Base-by-base conservation (phyloP, 2,888 invertebrate species). In the Ormyrus pomaceus region DNA sequence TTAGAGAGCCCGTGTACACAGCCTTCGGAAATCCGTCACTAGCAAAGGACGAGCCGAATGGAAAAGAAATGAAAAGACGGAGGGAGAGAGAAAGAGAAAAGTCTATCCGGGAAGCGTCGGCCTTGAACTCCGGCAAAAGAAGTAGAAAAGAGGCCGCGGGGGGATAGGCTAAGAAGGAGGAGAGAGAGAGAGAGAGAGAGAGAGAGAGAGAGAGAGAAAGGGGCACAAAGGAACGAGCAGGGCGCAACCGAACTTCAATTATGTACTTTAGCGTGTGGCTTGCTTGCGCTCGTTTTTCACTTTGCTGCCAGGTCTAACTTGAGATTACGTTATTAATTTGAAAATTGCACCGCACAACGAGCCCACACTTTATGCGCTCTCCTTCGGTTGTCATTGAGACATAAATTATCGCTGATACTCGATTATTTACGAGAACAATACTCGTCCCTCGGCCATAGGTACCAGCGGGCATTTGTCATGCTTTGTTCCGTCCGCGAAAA, bases 311-410 rank as follows among this genome's bases (percentile, higher is more conserved):
- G 51, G 51, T 61, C 66, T 53, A 50, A 65, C 79, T 64, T 34
- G 65, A 62, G 80, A 80, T 80, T 80, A 80, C 76, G 80, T 80
- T 80, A 80, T 80, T 80, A 80, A 80, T 80, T 80, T 80, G 75
- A 70, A 66, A 71, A 73, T 77, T 80, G 75, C 71, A 48, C 48
- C 64, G 66, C 11, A 19, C 55, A 62, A 34, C 59, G 34, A 34
- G 34, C 34, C 34, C 19, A 8, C 13, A 13, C 46, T 55, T 62
- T 56, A 50, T 56, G 55, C 34, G 34, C 59, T 34, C 62, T 50
- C 50, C 76, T 46, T n/a, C 68, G 69, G 51, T 75, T 75, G 74
- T 79, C 70, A 71, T 62, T 79, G 69, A 51, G 66, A 65, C 65
- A 70, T 79, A 70, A 74, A 79, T 79, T 79, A 74, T 62, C 58